Conservation (phyloP, 2,888 invertebrate species). For the Mesorhabditis sp. region DNA sequence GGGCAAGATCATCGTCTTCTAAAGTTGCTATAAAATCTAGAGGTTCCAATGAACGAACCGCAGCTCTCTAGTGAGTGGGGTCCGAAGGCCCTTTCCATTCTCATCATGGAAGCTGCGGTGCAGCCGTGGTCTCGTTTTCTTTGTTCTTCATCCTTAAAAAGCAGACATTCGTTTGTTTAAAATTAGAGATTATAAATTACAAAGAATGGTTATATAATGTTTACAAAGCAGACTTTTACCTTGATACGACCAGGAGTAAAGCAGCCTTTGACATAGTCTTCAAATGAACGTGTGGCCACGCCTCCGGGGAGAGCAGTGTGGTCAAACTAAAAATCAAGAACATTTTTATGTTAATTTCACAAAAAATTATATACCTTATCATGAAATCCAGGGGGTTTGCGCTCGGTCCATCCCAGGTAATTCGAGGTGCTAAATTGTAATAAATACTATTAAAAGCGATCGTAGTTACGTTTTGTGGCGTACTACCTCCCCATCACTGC, state of each 20-base stretch:
- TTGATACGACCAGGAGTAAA: conserved; percentile 22
- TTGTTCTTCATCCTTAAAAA: conserved; percentile 29
- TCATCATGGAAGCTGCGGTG: conserved; percentile 46
- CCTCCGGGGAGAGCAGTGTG: conserved; percentile 44
- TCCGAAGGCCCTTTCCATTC: conserved; percentile 47
- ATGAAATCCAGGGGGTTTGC: conserved; percentile 29
- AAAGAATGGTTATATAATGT: too few species aligned
- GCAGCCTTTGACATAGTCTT: conserved; percentile 47
- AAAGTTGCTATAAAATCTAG: background rate
- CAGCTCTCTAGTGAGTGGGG: conserved; percentile 41
- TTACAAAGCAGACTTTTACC: too few species aligned
- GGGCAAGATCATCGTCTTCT: conserved; percentile 34
- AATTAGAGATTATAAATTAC: too few species aligned
- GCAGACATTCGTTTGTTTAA: too few species aligned
- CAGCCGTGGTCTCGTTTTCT: conserved; percentile 29
- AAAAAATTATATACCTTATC: background rate
- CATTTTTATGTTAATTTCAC: conserved; percentile 5
- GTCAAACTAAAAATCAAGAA: conserved; percentile 22
- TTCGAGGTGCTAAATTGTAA: conserved; percentile 39
- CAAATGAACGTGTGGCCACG: conserved; percentile 43
- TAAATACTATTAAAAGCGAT: background rate
- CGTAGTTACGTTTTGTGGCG: background rate
- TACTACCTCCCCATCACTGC: background rate
- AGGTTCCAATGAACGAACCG: background rate
- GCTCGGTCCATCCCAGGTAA: conserved; percentile 51